Conservation (phyloP, 1,140 invertebrate species). For the Ceratosolen fusciceps region DNA sequence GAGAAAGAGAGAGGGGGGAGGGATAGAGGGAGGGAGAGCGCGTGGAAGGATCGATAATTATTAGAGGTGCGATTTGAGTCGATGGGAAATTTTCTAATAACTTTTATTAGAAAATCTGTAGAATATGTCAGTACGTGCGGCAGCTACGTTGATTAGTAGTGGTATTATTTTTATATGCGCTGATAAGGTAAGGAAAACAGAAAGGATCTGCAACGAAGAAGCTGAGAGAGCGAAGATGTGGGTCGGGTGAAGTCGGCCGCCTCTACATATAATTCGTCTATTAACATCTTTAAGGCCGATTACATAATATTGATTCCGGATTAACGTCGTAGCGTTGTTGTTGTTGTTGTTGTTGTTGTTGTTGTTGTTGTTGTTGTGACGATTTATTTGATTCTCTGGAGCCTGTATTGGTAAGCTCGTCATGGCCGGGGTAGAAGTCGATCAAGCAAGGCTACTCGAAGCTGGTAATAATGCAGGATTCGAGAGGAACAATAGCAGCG, state of each 20-base stretch:
- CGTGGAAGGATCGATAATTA: slow-evolving; percentile 39
- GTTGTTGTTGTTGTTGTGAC: too few relatives aligned
- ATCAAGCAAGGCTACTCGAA: too few relatives aligned
- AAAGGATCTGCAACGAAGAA: slow-evolving; percentile 7
- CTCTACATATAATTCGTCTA: slow-evolving; percentile 2
- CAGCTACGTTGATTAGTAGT: slow-evolving; percentile 14
- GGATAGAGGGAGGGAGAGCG: not conserved
- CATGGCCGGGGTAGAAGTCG: too few relatives aligned
- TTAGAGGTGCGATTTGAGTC: slow-evolving; percentile 10
- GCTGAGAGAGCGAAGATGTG: not conserved
- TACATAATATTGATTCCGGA: too few relatives aligned
- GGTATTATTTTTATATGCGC: slow-evolving; percentile 46
- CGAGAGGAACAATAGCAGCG: too few relatives aligned
- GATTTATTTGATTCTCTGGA: too few relatives aligned
- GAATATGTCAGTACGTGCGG: not conserved
- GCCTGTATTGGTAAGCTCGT: too few relatives aligned
- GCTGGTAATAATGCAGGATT: too few relatives aligned
- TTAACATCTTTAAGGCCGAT: not conserved
- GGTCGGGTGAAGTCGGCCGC: not conserved
- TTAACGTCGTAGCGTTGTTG: too few relatives aligned
- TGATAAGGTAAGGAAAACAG: not conserved
- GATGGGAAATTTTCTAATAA: slow-evolving; percentile 36
- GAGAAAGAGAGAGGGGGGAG: not conserved
- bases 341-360: too few relatives aligned
- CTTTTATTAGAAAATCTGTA: slow-evolving; percentile 17